These are phyloP conservation scores for Phoxinus dragarum DNA, from an alignment of 2,797 vertebrate genomes.

Conservation along the genomic window DNA sequence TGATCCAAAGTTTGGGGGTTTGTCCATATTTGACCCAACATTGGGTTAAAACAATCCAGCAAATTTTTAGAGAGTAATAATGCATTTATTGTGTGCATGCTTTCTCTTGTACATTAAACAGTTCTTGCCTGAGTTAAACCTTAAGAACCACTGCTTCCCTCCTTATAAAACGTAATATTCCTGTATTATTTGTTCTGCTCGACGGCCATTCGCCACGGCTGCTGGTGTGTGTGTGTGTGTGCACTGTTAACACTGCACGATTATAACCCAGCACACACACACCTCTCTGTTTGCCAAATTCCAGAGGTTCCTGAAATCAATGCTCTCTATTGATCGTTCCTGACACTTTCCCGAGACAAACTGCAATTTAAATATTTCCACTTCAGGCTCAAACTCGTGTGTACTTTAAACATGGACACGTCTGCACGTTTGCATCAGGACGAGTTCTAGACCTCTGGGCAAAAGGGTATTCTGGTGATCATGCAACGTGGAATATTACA, in stretches of 20 bases:
- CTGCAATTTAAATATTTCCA: conserved; percentile 2
- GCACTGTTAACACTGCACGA: conserved; percentile 8
- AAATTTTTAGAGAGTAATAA: neutral
- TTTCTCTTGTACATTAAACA: neutral
- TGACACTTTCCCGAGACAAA: conserved; percentile 6
- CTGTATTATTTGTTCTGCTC: neutral
- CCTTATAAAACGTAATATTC: neutral
- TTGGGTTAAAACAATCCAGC: too few species aligned
- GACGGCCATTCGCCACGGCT: neutral
- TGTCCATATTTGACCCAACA: too few species aligned
- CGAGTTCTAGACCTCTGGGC: neutral
- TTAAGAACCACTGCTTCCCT: neutral
- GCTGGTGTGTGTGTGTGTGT: conserved; percentile 25
- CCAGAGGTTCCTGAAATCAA: conserved; percentile 41
- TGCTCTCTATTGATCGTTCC: conserved; percentile 4
- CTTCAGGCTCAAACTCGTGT: neutral
- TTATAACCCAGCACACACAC: conserved; percentile 26
- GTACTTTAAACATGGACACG: neutral
- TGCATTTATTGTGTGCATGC: neutral
- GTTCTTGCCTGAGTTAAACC: neutral
- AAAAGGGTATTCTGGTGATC: neutral
- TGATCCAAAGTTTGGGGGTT: too few species aligned
- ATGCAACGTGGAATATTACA: neutral
- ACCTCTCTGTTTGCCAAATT: conserved; percentile 40
- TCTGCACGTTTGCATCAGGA: neutral